These are phyloP conservation scores for Andrena praecox DNA, from an alignment of 2,888 invertebrate species.

Conservation along the genomic window DNA sequence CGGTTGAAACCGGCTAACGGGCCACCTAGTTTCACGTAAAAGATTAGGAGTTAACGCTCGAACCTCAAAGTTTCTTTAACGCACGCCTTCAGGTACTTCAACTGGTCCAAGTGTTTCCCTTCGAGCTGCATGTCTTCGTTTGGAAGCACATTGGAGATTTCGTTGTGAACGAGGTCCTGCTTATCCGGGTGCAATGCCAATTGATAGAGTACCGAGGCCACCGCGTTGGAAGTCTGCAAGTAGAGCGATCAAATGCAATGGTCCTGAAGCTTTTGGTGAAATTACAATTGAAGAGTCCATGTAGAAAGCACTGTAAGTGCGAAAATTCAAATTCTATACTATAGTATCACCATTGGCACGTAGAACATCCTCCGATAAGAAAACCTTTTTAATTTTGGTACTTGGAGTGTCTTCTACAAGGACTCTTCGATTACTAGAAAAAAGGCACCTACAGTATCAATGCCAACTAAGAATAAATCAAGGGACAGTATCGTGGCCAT, in stretches of 20 bases:
- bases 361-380: too few species aligned
- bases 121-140: conserved; percentile 85
- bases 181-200: conserved; percentile 88
- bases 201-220: conserved; percentile 91
- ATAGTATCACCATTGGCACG: too few species aligned
- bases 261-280: neutral
- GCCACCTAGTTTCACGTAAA: neutral
- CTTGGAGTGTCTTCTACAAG: too few species aligned
- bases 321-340: too few species aligned
- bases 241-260: neutral
- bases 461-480: conserved; percentile 92
- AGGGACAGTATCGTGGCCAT: conserved; percentile 90
- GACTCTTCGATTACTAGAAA: neutral
- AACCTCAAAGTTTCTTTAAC: conserved; percentile 91
- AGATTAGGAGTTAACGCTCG: neutral
- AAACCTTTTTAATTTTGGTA: too few species aligned
- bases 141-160: conserved; percentile 86
- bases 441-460: conserved; percentile 88
- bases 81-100: conserved; percentile 90
- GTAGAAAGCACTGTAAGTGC: too few species aligned
- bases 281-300: neutral
- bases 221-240: conserved; percentile 91
- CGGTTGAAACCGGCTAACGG: too few species aligned
- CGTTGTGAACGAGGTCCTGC: conserved; percentile 88
- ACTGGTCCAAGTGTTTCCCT: conserved; percentile 87